These are phyloP conservation scores for Cordilura impudica DNA, from an alignment of 2,888 invertebrate species.

Conservation along the genomic window DNA sequence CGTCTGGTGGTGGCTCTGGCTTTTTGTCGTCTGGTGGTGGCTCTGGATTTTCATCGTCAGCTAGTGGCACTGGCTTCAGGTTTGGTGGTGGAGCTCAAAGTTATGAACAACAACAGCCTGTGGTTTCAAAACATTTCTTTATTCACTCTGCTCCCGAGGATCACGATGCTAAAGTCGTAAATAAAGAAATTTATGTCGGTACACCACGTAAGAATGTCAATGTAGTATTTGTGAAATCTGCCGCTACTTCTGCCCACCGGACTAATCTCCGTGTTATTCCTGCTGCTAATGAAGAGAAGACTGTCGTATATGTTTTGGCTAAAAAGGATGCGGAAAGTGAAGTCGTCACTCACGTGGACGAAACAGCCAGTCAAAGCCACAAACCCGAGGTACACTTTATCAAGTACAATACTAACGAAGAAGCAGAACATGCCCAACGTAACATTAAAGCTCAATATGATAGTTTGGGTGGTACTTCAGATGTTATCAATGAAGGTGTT, in stretches of 20 bases:
- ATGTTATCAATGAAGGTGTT: conserved; percentile 64
- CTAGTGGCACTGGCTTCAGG: too few relatives aligned
- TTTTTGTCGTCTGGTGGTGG: too few relatives aligned
- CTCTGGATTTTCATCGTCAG: too few relatives aligned
- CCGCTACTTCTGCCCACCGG: conserved; percentile 47
- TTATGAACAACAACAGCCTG: conserved; percentile 38
- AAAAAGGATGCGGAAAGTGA: conserved; percentile 64
- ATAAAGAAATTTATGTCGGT: conserved; percentile 60
- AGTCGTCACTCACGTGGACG: conserved; percentile 61
- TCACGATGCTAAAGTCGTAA: conserved; percentile 59
- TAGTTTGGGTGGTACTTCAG: conserved; percentile 64
- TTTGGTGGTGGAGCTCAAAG: neutral
- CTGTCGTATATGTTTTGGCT: conserved; percentile 67
- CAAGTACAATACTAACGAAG: conserved; percentile 66
- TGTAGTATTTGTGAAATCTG: conserved; percentile 66
- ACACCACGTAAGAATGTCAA: conserved; percentile 66
- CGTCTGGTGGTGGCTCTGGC: too few relatives aligned
- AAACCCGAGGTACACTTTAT: conserved; percentile 68
- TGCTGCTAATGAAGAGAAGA: conserved; percentile 66
- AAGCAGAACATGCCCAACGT: conserved; percentile 66
- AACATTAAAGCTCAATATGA: conserved; percentile 67
- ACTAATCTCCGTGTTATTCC: conserved; percentile 64
- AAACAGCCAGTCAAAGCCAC: conserved; percentile 35
- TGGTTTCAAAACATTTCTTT: conserved; percentile 64
- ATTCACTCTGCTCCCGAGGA: conserved; percentile 67